Conservation (phyloP, 2,797 vertebrate genomes). For the Semotilus atromaculatus region DNA sequence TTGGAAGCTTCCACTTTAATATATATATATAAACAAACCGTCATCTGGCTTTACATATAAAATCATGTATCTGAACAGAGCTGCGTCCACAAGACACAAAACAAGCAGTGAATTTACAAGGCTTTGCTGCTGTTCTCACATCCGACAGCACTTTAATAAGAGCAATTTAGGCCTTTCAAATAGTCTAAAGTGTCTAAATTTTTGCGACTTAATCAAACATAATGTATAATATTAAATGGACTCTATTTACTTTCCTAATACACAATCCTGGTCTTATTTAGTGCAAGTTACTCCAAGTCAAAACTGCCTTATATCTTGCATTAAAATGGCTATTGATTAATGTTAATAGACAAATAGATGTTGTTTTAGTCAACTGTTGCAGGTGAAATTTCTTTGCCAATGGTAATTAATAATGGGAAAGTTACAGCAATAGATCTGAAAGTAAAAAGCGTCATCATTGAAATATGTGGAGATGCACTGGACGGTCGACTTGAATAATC, state of each 20-base stretch:
- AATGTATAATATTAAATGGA: not conserved
- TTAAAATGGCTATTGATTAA: not conserved
- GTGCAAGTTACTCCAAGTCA: not conserved
- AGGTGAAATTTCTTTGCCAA: not conserved
- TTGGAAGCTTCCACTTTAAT: conserved; percentile 11
- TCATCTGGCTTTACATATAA: not conserved
- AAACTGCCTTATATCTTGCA: not conserved
- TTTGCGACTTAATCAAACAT: not conserved
- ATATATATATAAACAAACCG: conserved; percentile 1
- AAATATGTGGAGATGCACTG: not conserved
- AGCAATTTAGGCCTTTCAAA: not conserved
- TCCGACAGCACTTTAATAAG: not conserved
- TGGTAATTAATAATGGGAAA: not conserved
- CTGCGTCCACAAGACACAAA: not conserved
- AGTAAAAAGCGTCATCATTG: not conserved
- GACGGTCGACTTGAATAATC: not conserved
- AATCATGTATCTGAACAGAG: not conserved
- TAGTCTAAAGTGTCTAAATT: not conserved
- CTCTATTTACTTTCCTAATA: not conserved
- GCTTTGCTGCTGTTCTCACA: conserved; percentile 30
- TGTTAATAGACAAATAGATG: not conserved
- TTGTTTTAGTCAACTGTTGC: not conserved
- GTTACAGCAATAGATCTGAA: not conserved
- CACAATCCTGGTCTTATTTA: not conserved
- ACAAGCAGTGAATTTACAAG: not conserved